Evolutionary conservation across 1,140 invertebrate species (phyloP).

Genomic region (Hycleus cichorii): DNA sequence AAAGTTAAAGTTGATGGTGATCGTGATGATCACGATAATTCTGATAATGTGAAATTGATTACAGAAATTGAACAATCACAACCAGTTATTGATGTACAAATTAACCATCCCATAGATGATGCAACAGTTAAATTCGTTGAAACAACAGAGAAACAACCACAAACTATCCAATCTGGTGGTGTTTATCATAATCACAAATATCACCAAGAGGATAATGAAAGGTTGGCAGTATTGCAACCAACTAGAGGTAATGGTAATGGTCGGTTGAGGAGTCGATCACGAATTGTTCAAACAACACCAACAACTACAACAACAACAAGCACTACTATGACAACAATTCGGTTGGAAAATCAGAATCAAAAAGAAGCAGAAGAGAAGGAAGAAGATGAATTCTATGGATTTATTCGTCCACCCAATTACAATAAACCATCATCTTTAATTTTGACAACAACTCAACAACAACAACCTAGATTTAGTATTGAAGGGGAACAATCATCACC

Average conservation of each 20-base stretch:
- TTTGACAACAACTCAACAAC: conserved; percentile 6
- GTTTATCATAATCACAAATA: conserved; percentile 18
- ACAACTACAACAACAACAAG: conserved; percentile 21
- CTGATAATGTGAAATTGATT: conserved; percentile 7
- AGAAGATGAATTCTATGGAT: conserved; percentile 36
- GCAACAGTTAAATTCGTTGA: too few species aligned
- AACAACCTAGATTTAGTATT: not conserved
- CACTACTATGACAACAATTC: not conserved
- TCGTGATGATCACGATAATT: conserved; percentile 12
- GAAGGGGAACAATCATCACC: not conserved
- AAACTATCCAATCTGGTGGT: conserved; percentile 21
- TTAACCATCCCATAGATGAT: conserved; percentile 7
- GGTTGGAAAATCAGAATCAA: too few species aligned
- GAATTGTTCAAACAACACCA: conserved; percentile 33
- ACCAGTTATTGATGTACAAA: conserved; percentile 16
- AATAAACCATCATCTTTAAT: conserved; percentile 14
- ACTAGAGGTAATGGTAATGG: conserved; percentile 6
- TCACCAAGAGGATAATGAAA: not conserved
- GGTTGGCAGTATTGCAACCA: not conserved
- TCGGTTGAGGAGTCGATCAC: conserved; percentile 25
- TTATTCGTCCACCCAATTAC: conserved; percentile 33
- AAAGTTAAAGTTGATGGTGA: conserved; percentile 3
- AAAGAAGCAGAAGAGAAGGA: conserved; percentile 8
- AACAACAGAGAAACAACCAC: not conserved
- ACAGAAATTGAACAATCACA: conserved; percentile 14